phyloP scores from a whole-genome alignment of 1,140 invertebrate genomes.

The Trichonephila inaurata region DNA sequence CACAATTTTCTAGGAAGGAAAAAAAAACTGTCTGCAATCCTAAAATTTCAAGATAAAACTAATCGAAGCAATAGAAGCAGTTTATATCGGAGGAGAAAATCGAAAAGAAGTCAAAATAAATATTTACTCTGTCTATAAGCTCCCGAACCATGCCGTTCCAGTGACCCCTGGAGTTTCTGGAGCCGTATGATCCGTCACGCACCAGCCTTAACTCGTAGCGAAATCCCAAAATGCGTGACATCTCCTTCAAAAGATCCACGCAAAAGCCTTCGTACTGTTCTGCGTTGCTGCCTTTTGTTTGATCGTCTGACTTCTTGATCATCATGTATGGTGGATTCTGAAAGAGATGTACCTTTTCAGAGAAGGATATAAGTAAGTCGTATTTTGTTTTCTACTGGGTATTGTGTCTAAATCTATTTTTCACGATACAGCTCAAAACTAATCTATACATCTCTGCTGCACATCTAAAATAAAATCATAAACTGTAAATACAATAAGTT shows the following conservation, averaged over 20 bases:
- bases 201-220: constrained; percentile 88
- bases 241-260: constrained; percentile 83
- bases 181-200: constrained; percentile 89
- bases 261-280: constrained; percentile 83
- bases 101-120: neutral
- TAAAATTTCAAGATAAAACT: too few relatives aligned
- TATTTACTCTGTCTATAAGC: constrained; percentile 85
- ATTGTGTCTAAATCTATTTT: too few relatives aligned
- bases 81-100: neutral
- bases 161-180: constrained; percentile 84
- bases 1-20: too few relatives aligned
- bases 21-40: too few relatives aligned
- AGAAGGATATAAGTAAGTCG: too few relatives aligned
- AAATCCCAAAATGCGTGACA: constrained; percentile 82
- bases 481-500: too few relatives aligned
- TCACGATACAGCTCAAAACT: too few relatives aligned
- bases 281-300: constrained; percentile 79
- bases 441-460: too few relatives aligned
- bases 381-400: too few relatives aligned
- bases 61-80: too few relatives aligned
- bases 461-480: too few relatives aligned
- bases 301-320: constrained; percentile 79
- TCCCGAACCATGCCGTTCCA: constrained; percentile 88
- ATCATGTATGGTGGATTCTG: constrained; percentile 77
- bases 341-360: neutral